phyloP scores from a whole-genome alignment of 2,113 vertebrate species.

The Alligator sinensis region DNA sequence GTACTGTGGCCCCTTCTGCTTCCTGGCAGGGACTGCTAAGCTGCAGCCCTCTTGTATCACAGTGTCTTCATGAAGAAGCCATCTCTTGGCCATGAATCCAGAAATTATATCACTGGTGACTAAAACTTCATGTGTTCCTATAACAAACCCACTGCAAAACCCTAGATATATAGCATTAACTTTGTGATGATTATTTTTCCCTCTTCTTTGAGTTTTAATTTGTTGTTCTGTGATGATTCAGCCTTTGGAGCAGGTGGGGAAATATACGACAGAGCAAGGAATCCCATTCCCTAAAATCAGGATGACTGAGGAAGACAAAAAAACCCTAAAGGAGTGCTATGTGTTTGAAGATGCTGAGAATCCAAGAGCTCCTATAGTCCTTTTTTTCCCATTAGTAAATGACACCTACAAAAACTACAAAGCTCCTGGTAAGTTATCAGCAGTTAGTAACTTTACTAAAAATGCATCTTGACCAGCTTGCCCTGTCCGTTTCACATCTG shows the following conservation, averaged over 20 bases:
- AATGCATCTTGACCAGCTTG: not conserved
- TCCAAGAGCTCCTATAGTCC: conserved; percentile 70
- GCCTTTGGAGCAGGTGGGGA: conserved; percentile 79
- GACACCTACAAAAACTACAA: conserved; percentile 80
- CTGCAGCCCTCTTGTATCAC: too few relatives aligned
- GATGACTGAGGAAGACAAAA: conserved; percentile 72
- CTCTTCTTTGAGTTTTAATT: not conserved
- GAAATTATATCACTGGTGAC: not conserved
- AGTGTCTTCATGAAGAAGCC: too few relatives aligned
- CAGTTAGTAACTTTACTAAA: not conserved
- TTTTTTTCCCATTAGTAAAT: conserved; percentile 84
- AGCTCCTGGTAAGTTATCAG: conserved; percentile 77
- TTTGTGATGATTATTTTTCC: not conserved
- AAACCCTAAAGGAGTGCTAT: conserved; percentile 80
- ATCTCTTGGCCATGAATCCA: too few relatives aligned
- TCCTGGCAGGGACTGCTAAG: too few relatives aligned
- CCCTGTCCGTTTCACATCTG: not conserved
- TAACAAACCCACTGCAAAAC: not conserved
- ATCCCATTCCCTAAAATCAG: conserved; percentile 81
- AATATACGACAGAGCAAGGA: conserved; percentile 68
- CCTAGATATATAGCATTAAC: not conserved
- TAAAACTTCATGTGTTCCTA: not conserved
- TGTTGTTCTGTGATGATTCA: not conserved
- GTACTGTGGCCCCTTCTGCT: too few relatives aligned
- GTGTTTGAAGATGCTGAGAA: conserved; percentile 78